These are phyloP conservation scores for Cardinalis cardinalis DNA, from an alignment of 2,113 vertebrate genomes.

Conservation along the genomic window DNA sequence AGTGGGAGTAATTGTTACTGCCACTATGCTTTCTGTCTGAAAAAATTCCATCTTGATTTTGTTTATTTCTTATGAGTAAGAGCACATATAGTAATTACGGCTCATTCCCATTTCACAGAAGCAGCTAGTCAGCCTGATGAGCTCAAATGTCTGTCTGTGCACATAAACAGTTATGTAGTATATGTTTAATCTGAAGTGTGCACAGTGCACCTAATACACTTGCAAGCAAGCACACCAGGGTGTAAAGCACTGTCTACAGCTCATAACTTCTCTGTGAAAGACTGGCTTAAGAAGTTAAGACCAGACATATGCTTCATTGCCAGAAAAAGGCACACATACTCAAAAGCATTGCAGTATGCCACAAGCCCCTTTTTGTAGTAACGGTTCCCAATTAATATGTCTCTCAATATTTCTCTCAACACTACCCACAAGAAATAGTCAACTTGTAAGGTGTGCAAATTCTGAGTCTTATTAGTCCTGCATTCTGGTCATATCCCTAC, in stretches of 20 bases:
- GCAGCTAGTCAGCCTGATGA: neutral
- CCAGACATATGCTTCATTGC: rapidly evolving
- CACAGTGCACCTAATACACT: neutral
- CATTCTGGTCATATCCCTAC: neutral
- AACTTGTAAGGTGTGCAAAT: neutral
- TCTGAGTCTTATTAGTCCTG: neutral
- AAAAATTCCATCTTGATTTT: neutral
- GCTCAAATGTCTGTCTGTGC: neutral
- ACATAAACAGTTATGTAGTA: neutral
- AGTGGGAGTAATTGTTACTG: neutral
- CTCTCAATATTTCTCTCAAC: neutral
- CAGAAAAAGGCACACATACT: neutral
- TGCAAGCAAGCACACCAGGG: neutral
- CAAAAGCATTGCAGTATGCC: neutral
- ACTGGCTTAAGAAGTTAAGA: neutral
- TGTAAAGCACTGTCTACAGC: neutral
- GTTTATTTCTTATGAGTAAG: neutral
- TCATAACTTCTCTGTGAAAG: neutral
- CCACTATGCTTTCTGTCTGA: neutral
- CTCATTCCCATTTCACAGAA: neutral
- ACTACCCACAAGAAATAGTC: neutral
- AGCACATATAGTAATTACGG: neutral
- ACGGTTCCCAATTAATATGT: neutral
- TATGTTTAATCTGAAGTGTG: neutral
- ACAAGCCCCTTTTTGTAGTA: neutral